Evolutionary conservation across 2,888 invertebrate species (phyloP).

Genomic region (Leucophora obtusa): DNA sequence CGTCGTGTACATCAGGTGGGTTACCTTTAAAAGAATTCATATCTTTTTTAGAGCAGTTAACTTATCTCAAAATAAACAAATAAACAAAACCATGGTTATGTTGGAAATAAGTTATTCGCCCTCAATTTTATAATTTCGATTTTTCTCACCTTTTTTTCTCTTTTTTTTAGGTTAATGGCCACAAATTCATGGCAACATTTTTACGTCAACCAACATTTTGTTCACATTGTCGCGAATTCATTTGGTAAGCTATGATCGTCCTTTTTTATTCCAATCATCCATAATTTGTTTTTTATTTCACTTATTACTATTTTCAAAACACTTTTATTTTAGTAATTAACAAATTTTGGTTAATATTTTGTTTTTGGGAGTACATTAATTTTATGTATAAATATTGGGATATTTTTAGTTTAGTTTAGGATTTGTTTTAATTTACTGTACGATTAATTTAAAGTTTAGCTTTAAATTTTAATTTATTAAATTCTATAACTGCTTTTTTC

Average conservation of each 20-base stretch:
- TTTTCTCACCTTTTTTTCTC: not conserved
- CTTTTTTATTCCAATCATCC: constrained; percentile 31
- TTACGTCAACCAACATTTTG: constrained; percentile 99
- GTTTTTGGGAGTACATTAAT: constrained; percentile 48
- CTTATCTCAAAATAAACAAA: too few species aligned
- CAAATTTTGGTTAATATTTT: constrained; percentile 68
- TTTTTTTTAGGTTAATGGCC: constrained; percentile 87
- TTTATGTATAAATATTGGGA: constrained; percentile 54
- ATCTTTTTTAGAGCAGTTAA: too few species aligned
- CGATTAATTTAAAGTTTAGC: constrained; percentile 20
- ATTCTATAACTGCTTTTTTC: constrained; percentile 44
- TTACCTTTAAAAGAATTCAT: not conserved
- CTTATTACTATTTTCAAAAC: constrained; percentile 34
- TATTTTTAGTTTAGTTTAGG: constrained; percentile 27
- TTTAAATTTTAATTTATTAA: constrained; percentile 34
- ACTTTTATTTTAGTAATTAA: constrained; percentile 64
- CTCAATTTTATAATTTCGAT: not conserved
- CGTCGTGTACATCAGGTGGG: constrained; percentile 95
- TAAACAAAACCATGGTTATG: too few species aligned
- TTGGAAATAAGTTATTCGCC: too few species aligned
- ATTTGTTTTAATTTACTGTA: constrained; percentile 19
- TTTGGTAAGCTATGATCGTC: constrained; percentile 86
- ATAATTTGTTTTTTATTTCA: constrained; percentile 34
- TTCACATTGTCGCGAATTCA: constrained; percentile 99
- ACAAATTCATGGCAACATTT: constrained; percentile 99